These are phyloP conservation scores for Gnathonemus echidnorhynchus DNA, from an alignment of 2,113 vertebrate genomes.

Conservation along the genomic window DNA sequence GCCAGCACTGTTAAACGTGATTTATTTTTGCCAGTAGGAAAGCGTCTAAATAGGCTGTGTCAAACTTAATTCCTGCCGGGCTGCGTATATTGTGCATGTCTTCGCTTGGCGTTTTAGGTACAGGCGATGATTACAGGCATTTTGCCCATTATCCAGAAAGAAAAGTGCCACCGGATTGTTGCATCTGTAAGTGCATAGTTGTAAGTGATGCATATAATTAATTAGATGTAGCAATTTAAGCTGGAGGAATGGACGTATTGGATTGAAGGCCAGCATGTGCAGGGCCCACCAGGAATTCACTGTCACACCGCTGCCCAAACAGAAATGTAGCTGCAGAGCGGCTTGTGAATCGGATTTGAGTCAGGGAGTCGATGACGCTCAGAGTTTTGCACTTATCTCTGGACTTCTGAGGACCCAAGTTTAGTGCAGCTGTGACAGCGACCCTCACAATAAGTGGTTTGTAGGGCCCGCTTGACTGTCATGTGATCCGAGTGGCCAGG, in stretches of 20 bases:
- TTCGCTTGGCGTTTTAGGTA: neutral
- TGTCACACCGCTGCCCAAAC: neutral
- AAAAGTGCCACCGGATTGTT: neutral
- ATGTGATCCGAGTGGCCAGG: conserved; percentile 16
- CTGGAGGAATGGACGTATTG: neutral
- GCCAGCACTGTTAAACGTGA: neutral
- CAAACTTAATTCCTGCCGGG: neutral
- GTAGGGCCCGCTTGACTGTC: conserved; percentile 18
- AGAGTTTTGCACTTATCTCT: conserved; percentile 2
- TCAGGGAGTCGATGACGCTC: conserved; percentile 10
- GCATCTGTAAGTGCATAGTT: neutral
- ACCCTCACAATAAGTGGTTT: conserved; percentile 23
- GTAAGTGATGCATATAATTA: neutral
- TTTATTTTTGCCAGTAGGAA: conserved; percentile 1
- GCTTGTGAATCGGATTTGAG: conserved; percentile 6
- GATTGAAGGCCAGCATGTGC: neutral
- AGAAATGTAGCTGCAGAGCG: neutral
- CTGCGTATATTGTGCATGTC: neutral
- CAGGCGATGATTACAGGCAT: neutral
- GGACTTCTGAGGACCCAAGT: neutral
- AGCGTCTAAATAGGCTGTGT: neutral
- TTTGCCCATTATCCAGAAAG: neutral
- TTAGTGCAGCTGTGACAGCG: conserved; percentile 8
- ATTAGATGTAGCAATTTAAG: neutral
- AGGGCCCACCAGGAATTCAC: neutral